Percentiles rank a stretch among this genome's conserved stretches.
phyloP scores from a whole-genome alignment of 2,797 vertebrate genomes.

The Pangasius mekongensis region DNA sequence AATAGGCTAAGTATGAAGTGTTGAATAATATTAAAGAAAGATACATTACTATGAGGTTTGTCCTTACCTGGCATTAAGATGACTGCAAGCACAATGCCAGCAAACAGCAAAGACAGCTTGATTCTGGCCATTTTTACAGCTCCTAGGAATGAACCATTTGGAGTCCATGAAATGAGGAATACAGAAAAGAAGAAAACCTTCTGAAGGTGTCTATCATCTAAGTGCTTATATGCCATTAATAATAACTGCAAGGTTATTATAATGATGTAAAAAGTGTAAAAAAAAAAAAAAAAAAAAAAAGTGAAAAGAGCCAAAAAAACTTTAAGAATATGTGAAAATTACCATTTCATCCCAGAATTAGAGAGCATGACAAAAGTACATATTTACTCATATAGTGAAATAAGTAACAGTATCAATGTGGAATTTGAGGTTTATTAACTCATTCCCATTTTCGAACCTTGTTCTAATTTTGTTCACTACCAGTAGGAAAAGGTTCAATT shows the following conservation, averaged over 20 bases:
- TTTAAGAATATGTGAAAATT: neutral
- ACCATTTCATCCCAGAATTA: neutral
- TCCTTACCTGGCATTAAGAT: slow-evolving; percentile 77
- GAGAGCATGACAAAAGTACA: neutral
- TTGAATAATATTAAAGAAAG: neutral
- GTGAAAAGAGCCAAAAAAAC: neutral
- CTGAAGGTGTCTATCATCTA: neutral
- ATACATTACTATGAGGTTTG: neutral
- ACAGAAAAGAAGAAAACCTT: neutral
- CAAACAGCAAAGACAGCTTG: slow-evolving; percentile 63
- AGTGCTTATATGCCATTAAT: neutral
- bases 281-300: neutral
- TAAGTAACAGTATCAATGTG: neutral
- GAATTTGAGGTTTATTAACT: neutral
- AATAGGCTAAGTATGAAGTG: neutral
- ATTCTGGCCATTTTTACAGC: slow-evolving; percentile 70
- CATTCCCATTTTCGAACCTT: neutral
- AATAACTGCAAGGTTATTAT: neutral
- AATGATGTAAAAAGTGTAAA: neutral
- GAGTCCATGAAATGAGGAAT: neutral
- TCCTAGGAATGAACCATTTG: slow-evolving; percentile 56
- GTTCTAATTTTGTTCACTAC: neutral
- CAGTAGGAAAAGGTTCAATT: neutral
- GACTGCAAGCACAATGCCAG: slow-evolving; percentile 69
- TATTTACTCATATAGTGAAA: neutral